Evolutionary conservation across 2,113 vertebrate genomes (phyloP).

Genomic region (Empidonax alnorum): DNA sequence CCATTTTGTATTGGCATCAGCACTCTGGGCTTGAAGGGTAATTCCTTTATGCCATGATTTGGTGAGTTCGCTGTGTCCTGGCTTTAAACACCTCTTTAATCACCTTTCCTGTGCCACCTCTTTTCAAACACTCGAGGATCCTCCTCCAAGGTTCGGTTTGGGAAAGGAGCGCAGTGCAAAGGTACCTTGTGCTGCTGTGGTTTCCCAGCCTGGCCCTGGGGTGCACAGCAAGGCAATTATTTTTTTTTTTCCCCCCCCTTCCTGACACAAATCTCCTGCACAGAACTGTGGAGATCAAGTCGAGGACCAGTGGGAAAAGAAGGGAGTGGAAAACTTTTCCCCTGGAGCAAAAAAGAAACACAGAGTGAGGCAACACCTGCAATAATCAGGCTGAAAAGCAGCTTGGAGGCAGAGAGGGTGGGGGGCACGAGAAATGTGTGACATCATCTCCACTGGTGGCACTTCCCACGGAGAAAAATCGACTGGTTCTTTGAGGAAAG

Average conservation of each 20-base stretch:
- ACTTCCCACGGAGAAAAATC: neutral
- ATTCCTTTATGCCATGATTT: neutral
- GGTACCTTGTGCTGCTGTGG: neutral
- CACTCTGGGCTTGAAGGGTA: neutral
- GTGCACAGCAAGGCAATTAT: neutral
- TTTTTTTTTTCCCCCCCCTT: neutral
- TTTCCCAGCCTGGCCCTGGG: neutral
- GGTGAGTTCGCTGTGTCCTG: neutral
- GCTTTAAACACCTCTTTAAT: neutral
- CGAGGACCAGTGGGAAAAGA: neutral
- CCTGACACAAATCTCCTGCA: neutral
- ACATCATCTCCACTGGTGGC: neutral
- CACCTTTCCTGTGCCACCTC: neutral
- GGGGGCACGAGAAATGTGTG: accelerated
- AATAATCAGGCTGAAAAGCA: neutral
- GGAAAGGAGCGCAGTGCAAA: neutral
- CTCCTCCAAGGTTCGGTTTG: neutral
- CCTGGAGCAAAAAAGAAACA: neutral
- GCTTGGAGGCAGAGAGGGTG: neutral
- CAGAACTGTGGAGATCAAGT: neutral
- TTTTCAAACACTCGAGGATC: neutral
- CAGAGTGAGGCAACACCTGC: neutral
- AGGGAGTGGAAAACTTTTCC: neutral
- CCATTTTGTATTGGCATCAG: neutral
- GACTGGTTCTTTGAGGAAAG: neutral